Percentiles rank a stretch among this genome's conserved stretches.
These are phyloP conservation scores for Cariama cristata DNA, from an alignment of 2,113 vertebrate species.

Conservation along the genomic window DNA sequence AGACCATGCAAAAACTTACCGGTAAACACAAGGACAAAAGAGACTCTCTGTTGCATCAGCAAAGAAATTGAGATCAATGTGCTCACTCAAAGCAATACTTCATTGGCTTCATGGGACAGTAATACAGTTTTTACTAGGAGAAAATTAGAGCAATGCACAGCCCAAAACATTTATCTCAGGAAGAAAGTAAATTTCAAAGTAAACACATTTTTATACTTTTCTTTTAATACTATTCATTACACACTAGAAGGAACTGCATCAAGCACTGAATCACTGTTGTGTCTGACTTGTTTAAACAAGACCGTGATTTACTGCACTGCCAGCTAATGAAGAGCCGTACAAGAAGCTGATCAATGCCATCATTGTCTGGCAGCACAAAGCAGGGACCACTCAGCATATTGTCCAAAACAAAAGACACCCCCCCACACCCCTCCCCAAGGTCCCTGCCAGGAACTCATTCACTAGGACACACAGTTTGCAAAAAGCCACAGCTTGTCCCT, in stretches of 20 bases:
- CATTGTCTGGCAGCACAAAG: conserved; percentile 46
- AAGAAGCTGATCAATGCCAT: conserved; percentile 59
- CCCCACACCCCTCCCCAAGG: neutral
- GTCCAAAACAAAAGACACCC: conserved; percentile 46
- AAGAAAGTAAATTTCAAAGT: conserved; percentile 1
- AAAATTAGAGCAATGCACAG: neutral
- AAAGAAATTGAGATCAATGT: neutral
- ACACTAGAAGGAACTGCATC: conserved; percentile 23
- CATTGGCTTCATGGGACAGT: neutral
- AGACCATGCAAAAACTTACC: neutral
- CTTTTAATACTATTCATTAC: neutral
- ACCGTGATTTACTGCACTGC: conserved; percentile 46
- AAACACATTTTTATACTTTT: neutral
- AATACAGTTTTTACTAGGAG: neutral
- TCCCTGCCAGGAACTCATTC: neutral
- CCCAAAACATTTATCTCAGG: neutral
- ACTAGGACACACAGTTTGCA: neutral
- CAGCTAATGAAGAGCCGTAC: conserved; percentile 63
- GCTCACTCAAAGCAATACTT: neutral
- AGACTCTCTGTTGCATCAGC: neutral
- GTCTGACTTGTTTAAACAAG: conserved; percentile 60
- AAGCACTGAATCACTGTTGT: neutral
- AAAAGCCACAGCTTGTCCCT: neutral
- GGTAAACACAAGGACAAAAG: neutral
- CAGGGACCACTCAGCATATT: conserved; percentile 34